Conservation (phyloP, 2,113 vertebrate species). For the Nycticorax nycticorax region DNA sequence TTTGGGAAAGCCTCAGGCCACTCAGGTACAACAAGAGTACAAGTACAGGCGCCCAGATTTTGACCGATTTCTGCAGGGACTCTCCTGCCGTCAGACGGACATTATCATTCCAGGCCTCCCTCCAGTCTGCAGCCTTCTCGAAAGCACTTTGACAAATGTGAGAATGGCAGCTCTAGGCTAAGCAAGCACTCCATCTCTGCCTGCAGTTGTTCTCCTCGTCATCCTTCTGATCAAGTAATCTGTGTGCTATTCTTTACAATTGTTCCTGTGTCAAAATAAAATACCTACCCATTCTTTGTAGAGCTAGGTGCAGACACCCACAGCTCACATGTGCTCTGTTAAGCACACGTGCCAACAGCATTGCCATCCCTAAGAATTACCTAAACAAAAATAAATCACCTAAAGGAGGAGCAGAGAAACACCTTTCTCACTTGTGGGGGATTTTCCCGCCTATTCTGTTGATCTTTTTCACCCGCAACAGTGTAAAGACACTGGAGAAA, state of each 20-base stretch:
- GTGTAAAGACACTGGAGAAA: not conserved
- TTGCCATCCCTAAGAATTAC: not conserved
- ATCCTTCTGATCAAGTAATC: not conserved
- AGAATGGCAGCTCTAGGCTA: not conserved
- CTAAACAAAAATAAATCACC: not conserved
- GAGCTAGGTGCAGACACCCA: not conserved
- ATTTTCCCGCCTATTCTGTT: not conserved
- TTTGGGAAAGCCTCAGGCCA: not conserved
- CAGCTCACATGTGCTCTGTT: rapidly evolving
- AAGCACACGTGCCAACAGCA: not conserved
- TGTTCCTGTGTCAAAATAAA: not conserved
- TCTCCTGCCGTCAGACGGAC: not conserved
- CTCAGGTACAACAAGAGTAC: not conserved
- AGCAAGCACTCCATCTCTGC: not conserved
- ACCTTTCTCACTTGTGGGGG: not conserved
- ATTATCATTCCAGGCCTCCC: not conserved
- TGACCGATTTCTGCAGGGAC: not conserved
- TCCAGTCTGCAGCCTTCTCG: rapidly evolving
- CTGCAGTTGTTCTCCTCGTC: not conserved
- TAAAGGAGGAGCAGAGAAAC: not conserved
- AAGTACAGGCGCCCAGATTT: not conserved
- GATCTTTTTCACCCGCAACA: not conserved
- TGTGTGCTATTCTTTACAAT: not conserved
- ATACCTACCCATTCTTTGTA: rapidly evolving
- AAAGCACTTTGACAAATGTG: rapidly evolving